Evolutionary conservation across 2,888 invertebrate species (phyloP).

Genomic region (Himalopsyche kuldschensis): DNA sequence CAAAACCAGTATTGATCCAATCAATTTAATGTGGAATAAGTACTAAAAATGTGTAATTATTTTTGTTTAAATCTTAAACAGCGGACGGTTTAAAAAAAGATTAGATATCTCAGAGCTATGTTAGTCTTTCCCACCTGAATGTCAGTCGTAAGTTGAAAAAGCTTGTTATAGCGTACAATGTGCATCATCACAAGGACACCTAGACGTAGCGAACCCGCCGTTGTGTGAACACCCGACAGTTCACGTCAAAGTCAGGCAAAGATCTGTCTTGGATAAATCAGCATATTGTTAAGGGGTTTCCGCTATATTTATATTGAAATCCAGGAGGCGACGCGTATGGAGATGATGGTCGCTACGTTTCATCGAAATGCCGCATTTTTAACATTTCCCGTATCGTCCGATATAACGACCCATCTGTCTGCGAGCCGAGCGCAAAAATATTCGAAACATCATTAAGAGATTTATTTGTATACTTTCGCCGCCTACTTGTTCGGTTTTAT

Average conservation of each 20-base stretch:
- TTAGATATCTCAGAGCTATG: too few relatives aligned
- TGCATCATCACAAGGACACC: conserved; percentile 18
- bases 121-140: neutral
- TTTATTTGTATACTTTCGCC: neutral
- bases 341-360: conserved; percentile 17
- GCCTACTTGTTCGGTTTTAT: neutral
- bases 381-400: conserved; percentile 17
- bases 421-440: neutral
- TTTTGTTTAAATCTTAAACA: too few relatives aligned
- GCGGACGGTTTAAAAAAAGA: too few relatives aligned
- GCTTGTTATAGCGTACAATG: conserved; percentile 1
- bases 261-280: conserved; percentile 34
- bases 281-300: conserved; percentile 34
- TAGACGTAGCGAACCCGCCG: neutral
- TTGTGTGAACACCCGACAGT: conserved; percentile 24
- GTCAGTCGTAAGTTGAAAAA: neutral
- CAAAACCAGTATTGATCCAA: too few relatives aligned
- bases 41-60: too few relatives aligned
- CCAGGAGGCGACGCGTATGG: conserved; percentile 18
- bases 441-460: neutral
- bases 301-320: conserved; percentile 19
- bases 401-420: neutral
- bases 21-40: too few relatives aligned
- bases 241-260: conserved; percentile 17
- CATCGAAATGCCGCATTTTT: conserved; percentile 17